A percentile compares a stretch with the other conserved stretches of the same genome.
Evolutionary conservation across 1,140 invertebrate genomes (phyloP).

Genomic region (Centruroides vittatus): DNA sequence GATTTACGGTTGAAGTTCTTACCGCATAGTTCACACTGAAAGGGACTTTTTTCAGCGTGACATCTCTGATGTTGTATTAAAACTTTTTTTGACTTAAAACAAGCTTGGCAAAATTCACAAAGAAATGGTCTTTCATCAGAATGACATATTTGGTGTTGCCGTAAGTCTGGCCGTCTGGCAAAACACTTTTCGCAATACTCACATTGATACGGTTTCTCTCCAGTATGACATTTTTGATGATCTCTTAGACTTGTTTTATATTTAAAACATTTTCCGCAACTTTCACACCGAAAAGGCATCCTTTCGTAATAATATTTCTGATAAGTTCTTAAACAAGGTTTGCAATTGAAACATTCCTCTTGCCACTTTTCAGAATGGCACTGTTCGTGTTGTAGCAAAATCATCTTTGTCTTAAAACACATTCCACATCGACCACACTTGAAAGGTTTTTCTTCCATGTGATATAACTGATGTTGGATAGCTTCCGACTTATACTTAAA

Average conservation of each 20-base stretch:
- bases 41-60: constrained; percentile 34
- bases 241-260: constrained; percentile 3
- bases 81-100: constrained; percentile 12
- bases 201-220: constrained; percentile 16
- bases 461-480: too few species aligned
- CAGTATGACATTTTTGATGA: constrained; percentile 25
- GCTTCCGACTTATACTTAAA: constrained; percentile 9
- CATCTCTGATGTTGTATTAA: constrained; percentile 52
- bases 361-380: too few species aligned
- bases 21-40: constrained; percentile 1
- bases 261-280: constrained; percentile 9
- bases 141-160: constrained; percentile 33
- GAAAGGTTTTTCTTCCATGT: too few species aligned
- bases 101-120: constrained; percentile 30
- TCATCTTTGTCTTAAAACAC: too few species aligned
- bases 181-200: constrained; percentile 11
- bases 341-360: background rate
- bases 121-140: constrained; percentile 30
- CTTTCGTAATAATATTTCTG: background rate
- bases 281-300: background rate
- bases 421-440: too few species aligned
- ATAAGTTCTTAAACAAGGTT: background rate
- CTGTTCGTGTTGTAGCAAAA: too few species aligned
- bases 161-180: constrained; percentile 21
- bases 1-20: background rate